Evolutionary conservation across 2,888 invertebrate species (phyloP), one percentile per base, ranked within the genome.

Genomic region (Dryobotodes eremita): DNA sequence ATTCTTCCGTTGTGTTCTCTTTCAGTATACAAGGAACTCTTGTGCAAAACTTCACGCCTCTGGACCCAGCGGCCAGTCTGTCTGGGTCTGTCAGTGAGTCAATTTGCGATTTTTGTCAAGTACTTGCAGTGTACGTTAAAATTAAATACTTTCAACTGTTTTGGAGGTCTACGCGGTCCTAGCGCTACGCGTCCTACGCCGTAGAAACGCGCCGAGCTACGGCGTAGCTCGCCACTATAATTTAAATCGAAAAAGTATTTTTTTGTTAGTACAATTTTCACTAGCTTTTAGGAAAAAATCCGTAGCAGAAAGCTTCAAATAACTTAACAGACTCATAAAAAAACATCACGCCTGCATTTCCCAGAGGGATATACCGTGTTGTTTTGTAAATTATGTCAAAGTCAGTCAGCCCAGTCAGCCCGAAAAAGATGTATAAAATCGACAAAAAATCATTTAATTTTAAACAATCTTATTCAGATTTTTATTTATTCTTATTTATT

Each of bases 161-260:
- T 31, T 11, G 15, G 10, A 17, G 8, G 17, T 6, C 10, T 4
- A 55, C 26, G 36, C 23, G 3, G 10, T 59, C 42, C 50, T 53
- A 57, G 65, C 31, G 50, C 81, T 65, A 79, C 48, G 23, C 13
- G 17, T 5, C 50, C 79, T 79, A 79, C 64, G 80, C 57, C 26
- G 61, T 62, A 68, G 78, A n/a, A 20, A 31, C 7, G 5, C 6
- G 31, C n/a, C 1, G 1, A 4, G n/a, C 77, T 76, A 76, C 62
- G n/a, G 13, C 75, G 59, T 75, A 75, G 75, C 17, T n/a, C 23
- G 17, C n/a, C 57, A 55, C 23, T 11, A 36, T 36, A n/a, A 36
- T 36, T 57, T n/a, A 15, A 55, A 55, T 6, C 69, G 23, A 36
- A 50, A 68, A 53, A 55, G 36, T 31, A 3, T n/a, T 57, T 17